phyloP scores from a whole-genome alignment of 1,140 invertebrate genomes.

The Calephelis virginiensis region DNA sequence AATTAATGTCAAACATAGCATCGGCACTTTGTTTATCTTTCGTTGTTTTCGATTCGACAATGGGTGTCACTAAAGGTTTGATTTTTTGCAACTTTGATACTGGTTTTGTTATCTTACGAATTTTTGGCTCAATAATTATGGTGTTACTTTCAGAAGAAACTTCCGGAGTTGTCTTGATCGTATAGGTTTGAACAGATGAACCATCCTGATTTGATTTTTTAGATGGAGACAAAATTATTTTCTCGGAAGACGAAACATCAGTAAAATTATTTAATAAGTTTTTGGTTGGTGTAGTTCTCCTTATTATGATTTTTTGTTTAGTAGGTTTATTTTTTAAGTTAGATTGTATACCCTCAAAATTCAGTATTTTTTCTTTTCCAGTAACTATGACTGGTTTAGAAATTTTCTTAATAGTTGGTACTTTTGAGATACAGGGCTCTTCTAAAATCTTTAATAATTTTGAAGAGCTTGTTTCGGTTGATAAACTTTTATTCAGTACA shows the following conservation, averaged over 20 bases:
- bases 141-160: slow-evolving; percentile 43
- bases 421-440: slow-evolving; percentile 57
- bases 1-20: slow-evolving; percentile 85
- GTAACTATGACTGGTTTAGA: slow-evolving; percentile 58
- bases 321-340: slow-evolving; percentile 52
- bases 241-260: slow-evolving; percentile 55
- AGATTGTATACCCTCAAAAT: slow-evolving; percentile 64
- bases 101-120: slow-evolving; percentile 55
- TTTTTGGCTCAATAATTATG: slow-evolving; percentile 55
- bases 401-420: slow-evolving; percentile 44
- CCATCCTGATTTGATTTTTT: slow-evolving; percentile 52
- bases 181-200: slow-evolving; percentile 67
- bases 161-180: slow-evolving; percentile 62
- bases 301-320: slow-evolving; percentile 74
- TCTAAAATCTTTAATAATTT: slow-evolving; percentile 76
- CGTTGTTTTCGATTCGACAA: slow-evolving; percentile 43
- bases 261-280: slow-evolving; percentile 55
- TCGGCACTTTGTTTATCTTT: slow-evolving; percentile 58
- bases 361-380: slow-evolving; percentile 73
- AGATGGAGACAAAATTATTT: slow-evolving; percentile 65
- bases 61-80: slow-evolving; percentile 36
- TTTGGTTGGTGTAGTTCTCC: slow-evolving; percentile 55
- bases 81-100: slow-evolving; percentile 59
- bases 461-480: slow-evolving; percentile 54
- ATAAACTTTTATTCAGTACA: slow-evolving; percentile 26